Conservation (phyloP, 2,797 vertebrate genomes). For the Anguilla marmorata region DNA sequence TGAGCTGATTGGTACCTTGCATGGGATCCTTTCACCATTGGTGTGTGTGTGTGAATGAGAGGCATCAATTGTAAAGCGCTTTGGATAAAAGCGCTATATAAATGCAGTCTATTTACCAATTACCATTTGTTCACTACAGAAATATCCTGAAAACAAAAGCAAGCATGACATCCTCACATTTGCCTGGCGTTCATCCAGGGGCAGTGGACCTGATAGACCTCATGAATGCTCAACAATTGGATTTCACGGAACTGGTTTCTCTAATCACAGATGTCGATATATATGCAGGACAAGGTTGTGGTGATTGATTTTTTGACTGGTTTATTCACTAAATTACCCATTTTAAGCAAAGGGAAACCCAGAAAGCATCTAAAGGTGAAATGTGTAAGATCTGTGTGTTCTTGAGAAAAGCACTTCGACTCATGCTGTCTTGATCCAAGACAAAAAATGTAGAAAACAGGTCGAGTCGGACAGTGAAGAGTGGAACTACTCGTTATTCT, state of each 20-base stretch:
- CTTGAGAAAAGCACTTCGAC: not conserved
- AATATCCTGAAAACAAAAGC: not conserved
- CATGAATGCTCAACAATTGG: not conserved
- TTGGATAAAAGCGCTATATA: too few species aligned
- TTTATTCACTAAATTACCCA: not conserved
- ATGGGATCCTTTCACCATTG: too few species aligned
- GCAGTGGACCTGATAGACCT: not conserved
- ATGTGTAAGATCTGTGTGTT: not conserved
- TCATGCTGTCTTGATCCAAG: not conserved
- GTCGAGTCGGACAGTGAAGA: not conserved
- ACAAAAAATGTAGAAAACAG: not conserved
- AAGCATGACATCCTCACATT: not conserved
- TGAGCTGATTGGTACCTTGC: too few species aligned
- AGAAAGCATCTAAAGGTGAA: not conserved
- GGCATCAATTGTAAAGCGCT: too few species aligned
- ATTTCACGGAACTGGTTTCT: not conserved
- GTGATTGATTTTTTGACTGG: not conserved
- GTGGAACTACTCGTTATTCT: not conserved
- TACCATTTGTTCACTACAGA: not conserved
- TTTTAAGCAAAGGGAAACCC: not conserved
- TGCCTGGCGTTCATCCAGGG: not conserved
- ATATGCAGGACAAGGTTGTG: not conserved
- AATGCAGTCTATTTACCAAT: too few species aligned
- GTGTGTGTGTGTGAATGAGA: too few species aligned
- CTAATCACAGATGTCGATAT: not conserved